These are phyloP conservation scores for Bradypodion ventrale DNA, from an alignment of 2,797 vertebrate species.

Conservation along the genomic window DNA sequence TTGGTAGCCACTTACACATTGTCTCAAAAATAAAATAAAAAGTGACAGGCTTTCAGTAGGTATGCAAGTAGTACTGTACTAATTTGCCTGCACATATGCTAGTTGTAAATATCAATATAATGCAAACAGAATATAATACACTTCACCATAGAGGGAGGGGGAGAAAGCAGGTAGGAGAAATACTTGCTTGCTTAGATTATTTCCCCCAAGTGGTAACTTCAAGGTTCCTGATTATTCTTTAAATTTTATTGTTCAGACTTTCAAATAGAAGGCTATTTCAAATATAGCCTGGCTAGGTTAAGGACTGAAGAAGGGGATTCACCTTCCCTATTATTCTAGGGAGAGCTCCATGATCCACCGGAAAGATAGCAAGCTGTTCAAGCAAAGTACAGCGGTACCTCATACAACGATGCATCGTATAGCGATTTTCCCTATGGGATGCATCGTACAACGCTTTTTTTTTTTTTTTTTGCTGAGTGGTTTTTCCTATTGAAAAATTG, in stretches of 20 bases:
- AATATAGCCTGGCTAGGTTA: background rate
- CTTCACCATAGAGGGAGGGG: too few relatives aligned
- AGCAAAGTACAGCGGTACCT: too few relatives aligned
- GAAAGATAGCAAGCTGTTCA: too few relatives aligned
- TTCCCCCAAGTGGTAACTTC: background rate
- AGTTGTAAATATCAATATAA: background rate
- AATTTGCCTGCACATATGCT: background rate
- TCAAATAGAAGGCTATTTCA: background rate
- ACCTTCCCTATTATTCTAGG: too few relatives aligned
- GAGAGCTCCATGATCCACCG: too few relatives aligned
- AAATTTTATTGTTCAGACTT: background rate
- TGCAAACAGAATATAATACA: background rate
- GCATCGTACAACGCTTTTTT: too few relatives aligned
- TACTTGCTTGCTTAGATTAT: background rate
- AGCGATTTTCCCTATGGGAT: too few relatives aligned
- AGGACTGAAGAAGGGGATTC: too few relatives aligned
- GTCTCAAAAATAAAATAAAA: background rate
- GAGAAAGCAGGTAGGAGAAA: background rate
- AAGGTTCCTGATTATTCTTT: background rate
- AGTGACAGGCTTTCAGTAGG: too few relatives aligned
- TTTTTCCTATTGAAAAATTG: too few relatives aligned
- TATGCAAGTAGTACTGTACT: background rate
- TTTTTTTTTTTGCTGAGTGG: too few relatives aligned
- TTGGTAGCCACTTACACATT: background rate
- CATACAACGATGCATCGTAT: too few relatives aligned